Conservation (phyloP, 2,888 invertebrate genomes). For the Alentia gelatinosa region DNA sequence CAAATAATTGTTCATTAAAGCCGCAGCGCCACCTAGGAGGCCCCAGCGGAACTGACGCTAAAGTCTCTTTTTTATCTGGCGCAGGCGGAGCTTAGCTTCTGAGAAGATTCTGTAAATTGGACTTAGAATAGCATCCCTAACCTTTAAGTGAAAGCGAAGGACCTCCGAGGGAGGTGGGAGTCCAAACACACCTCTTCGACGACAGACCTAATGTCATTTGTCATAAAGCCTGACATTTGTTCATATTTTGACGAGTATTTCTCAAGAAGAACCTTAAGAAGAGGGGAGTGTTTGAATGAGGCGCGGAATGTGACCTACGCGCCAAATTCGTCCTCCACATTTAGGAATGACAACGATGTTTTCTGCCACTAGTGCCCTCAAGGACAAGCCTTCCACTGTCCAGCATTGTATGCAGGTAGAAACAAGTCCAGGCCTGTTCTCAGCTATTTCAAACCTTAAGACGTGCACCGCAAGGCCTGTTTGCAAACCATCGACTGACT, state of each 20-base stretch:
- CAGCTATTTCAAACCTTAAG: too few species aligned
- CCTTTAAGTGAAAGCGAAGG: slow-evolving; percentile 23
- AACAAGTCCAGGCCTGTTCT: too few species aligned
- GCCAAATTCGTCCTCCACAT: too few species aligned
- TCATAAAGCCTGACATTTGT: slow-evolving; percentile 12
- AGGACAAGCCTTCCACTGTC: too few species aligned
- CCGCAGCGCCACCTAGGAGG: background rate
- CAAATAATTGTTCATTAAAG: slow-evolving; percentile 1
- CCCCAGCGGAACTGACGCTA: background rate
- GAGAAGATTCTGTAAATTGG: slow-evolving; percentile 7
- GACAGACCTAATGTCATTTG: background rate
- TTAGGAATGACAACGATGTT: too few species aligned
- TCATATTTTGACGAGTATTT: slow-evolving; percentile 14
- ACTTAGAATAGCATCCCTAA: slow-evolving; percentile 31
- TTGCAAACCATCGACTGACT: too few species aligned
- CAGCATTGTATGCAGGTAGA: too few species aligned
- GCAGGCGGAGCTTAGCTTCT: background rate
- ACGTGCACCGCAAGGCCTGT: too few species aligned
- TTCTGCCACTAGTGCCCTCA: too few species aligned
- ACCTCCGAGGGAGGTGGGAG: background rate
- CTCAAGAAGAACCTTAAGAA: background rate
- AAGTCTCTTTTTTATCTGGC: background rate
- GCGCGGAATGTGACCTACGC: background rate
- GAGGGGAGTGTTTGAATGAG: background rate
- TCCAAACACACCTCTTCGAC: background rate